Evolutionary conservation across 2,113 vertebrate genomes (phyloP).

Genomic region (Carassius gibelio): DNA sequence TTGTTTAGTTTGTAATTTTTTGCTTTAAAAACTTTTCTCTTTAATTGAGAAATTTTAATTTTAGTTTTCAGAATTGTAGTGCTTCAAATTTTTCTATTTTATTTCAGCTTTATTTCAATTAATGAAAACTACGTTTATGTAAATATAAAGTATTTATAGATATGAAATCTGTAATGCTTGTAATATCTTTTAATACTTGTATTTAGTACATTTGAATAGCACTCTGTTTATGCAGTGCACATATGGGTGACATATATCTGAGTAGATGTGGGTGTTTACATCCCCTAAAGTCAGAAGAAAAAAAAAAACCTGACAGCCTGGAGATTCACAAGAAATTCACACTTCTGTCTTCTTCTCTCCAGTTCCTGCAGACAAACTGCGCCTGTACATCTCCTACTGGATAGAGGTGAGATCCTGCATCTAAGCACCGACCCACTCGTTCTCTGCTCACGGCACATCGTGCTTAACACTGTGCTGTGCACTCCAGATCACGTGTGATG

Average conservation of each 20-base stretch:
- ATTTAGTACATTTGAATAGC: background rate
- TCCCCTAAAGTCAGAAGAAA: background rate
- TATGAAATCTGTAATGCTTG: background rate
- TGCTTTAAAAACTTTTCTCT: too few species aligned
- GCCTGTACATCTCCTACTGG: constrained; percentile 83
- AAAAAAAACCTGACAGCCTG: background rate
- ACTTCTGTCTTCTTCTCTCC: constrained; percentile 44
- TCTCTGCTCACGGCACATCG: background rate
- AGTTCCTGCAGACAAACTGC: constrained; percentile 81
- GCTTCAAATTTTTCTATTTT: too few species aligned
- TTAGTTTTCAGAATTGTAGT: too few species aligned
- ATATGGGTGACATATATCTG: background rate
- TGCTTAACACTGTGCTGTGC: background rate
- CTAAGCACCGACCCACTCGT: background rate
- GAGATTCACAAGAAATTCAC: constrained; percentile 27
- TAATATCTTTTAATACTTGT: background rate
- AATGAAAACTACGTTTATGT: too few species aligned
- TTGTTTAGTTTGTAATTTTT: too few species aligned
- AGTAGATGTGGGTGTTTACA: constrained; percentile 13
- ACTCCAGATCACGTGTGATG: background rate
- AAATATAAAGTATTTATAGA: too few species aligned
- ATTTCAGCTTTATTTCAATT: too few species aligned
- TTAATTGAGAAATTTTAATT: too few species aligned
- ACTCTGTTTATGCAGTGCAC: background rate
- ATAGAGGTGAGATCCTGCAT: constrained; percentile 71